These are phyloP conservation scores for Okapia johnstoni DNA, from an alignment of 2,113 vertebrate species.

Conservation along the genomic window DNA sequence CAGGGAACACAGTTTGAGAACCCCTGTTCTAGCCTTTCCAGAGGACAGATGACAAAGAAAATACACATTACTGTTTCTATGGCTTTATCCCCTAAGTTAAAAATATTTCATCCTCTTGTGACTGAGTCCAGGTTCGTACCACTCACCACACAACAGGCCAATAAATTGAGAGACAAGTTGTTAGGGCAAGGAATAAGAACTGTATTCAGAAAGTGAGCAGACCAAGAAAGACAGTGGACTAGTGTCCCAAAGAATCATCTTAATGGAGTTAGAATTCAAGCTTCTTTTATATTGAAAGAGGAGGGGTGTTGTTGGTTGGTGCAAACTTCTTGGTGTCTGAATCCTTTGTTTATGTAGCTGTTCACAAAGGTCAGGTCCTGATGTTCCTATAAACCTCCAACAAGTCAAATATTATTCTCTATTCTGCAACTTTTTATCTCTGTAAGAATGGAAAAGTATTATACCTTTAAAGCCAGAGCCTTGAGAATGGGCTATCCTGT, in stretches of 20 bases:
- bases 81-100: background rate
- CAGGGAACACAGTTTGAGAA: background rate
- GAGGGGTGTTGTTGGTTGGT: background rate
- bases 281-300: background rate
- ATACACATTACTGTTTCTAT: fast-evolving
- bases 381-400: background rate
- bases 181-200: background rate
- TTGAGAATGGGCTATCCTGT: background rate
- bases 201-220: background rate
- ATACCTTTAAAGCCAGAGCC: background rate
- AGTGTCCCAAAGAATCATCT: background rate
- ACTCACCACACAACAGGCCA: background rate
- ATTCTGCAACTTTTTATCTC: background rate
- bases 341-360: background rate
- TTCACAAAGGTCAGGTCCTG: background rate
- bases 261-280: background rate
- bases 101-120: background rate
- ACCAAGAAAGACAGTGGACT: background rate
- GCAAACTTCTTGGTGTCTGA: background rate
- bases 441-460: background rate
- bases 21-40: background rate
- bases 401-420: background rate
- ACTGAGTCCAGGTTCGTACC: no score
- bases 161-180: background rate
- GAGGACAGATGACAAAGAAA: background rate